Evolutionary conservation across 2,113 vertebrate species (phyloP).

Genomic region (Lepisosteus osseus): DNA sequence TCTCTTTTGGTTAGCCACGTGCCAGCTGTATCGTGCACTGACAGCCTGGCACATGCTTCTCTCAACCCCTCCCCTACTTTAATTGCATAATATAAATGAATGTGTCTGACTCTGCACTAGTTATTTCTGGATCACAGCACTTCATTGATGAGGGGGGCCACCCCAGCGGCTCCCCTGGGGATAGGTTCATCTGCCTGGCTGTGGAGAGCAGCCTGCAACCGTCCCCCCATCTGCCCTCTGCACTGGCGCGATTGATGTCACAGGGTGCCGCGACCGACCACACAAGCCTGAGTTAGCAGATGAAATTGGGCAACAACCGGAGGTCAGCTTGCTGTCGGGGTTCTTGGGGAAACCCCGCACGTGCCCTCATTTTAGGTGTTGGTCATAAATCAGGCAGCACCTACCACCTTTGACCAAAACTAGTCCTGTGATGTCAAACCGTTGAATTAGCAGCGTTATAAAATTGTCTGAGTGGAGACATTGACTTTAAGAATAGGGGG

Average conservation of each 20-base stretch:
- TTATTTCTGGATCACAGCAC: slow-evolving; percentile 34
- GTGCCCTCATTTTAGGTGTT: slow-evolving; percentile 48
- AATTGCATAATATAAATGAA: slow-evolving; percentile 45
- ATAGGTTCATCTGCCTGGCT: slow-evolving; percentile 34
- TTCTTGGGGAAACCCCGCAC: slow-evolving; percentile 36
- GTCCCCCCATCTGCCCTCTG: slow-evolving; percentile 54
- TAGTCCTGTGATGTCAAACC: too few relatives aligned
- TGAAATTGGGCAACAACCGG: slow-evolving; percentile 37
- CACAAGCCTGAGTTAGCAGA: slow-evolving; percentile 46
- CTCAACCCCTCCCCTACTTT: slow-evolving; percentile 34
- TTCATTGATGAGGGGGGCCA: slow-evolving; percentile 23
- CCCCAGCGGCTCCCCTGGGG: slow-evolving; percentile 41
- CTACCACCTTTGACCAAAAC: slow-evolving; percentile 36
- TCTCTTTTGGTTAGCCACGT: slow-evolving; percentile 37
- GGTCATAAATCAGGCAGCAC: slow-evolving; percentile 28
- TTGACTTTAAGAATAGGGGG: too few relatives aligned
- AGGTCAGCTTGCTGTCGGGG: slow-evolving; percentile 49
- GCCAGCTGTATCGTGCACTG: slow-evolving; percentile 48
- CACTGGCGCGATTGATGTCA: slow-evolving; percentile 12
- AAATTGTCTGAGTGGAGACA: too few relatives aligned
- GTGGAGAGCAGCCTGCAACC: slow-evolving; percentile 37
- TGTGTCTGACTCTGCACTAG: slow-evolving; percentile 27
- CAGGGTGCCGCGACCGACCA: slow-evolving; percentile 18
- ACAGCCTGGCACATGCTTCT: slow-evolving; percentile 35
- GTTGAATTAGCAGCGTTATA: too few relatives aligned